phyloP scores from a whole-genome alignment of 37 sponge, comb jelly and placozoan species.

The Ephydatia muelleri region DNA sequence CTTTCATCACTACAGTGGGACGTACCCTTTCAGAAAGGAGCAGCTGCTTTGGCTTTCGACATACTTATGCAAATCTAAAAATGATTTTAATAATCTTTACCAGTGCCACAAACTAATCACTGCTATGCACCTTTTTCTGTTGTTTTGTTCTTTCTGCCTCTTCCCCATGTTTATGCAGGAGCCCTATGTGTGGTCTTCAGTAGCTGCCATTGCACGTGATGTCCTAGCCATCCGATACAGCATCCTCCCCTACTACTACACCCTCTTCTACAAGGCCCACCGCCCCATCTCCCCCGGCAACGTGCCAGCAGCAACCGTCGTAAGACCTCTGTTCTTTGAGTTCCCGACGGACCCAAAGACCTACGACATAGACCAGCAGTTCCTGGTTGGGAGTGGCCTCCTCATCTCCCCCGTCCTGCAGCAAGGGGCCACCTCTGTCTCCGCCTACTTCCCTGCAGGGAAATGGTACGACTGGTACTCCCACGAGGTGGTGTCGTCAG shows the following conservation, averaged over 20 bases:
- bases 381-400: constrained; percentile 76
- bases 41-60: too few relatives aligned
- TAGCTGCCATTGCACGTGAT: constrained; percentile 69
- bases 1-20: too few relatives aligned
- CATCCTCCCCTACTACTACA: constrained; percentile 88
- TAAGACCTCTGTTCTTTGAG: constrained; percentile 88
- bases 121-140: background rate
- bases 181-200: constrained; percentile 78
- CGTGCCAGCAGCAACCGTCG: constrained; percentile 67
- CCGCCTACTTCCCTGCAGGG: constrained; percentile 77
- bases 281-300: background rate
- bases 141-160: background rate
- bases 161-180: constrained; percentile 55
- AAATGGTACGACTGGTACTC: constrained; percentile 80
- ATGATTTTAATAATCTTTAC: too few relatives aligned
- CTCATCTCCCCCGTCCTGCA: constrained; percentile 73
- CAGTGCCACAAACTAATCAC: background rate
- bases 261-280: constrained; percentile 78
- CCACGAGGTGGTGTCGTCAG: background rate
- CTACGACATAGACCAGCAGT: constrained; percentile 77
- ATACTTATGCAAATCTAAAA: too few relatives aligned
- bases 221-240: constrained; percentile 83
- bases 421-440: constrained; percentile 54
- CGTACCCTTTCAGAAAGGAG: background rate
- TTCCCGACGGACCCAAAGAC: constrained; percentile 72